A percentile compares a stretch with the other conserved stretches of the same genome.
Conservation (phyloP, 2,888 invertebrate genomes). For the Clistopyga incitator region DNA sequence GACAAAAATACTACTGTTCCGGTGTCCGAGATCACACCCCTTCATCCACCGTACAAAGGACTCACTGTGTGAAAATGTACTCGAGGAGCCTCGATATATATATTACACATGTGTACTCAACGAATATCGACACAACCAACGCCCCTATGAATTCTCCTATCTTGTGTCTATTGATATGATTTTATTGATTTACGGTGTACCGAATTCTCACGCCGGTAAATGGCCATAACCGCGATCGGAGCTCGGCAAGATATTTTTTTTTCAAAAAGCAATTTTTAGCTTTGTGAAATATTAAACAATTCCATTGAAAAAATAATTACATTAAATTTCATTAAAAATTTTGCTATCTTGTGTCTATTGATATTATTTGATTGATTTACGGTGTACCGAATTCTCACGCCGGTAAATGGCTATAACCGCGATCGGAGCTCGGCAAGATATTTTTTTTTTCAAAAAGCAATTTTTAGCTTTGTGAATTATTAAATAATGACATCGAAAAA, state of each 20-base stretch:
- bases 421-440: not conserved
- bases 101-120: conserved; percentile 19
- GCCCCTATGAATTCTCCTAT: conserved; percentile 23
- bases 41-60: conserved; percentile 46
- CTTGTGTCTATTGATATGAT: conserved; percentile 35
- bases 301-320: not conserved
- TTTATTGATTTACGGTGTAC: conserved; percentile 38
- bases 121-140: conserved; percentile 37
- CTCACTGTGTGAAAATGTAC: conserved; percentile 56
- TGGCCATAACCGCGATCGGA: not conserved
- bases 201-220: conserved; percentile 39
- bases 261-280: not conserved
- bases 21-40: conserved; percentile 39
- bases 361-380: not conserved
- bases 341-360: conserved; percentile 9
- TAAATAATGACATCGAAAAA: not conserved
- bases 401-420: not conserved
- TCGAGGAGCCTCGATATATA: not conserved
- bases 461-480: not conserved
- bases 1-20: conserved; percentile 67
- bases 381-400: conserved; percentile 42
- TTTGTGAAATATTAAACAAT: not conserved
- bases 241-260: not conserved
- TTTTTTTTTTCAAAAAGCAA: not conserved
- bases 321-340: not conserved